These are phyloP conservation scores for honey bee (Apis mellifera) DNA, from an alignment of 1,140 invertebrate species.

Conservation along the genomic window Amel_HAv3.1 CM009934.2:8738501-8739000, in stretches of 20 bases:
- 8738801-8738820: background rate
- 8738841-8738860: background rate
- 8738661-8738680: no score
- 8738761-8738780: no score
- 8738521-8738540: background rate
- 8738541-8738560: constrained; percentile 1
- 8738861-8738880: background rate
- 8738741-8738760: no score
- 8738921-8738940: constrained; percentile 19
- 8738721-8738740: no score
- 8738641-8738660: background rate
- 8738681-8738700: no score
- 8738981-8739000: background rate
- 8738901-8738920: background rate
- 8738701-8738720: no score
- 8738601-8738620: background rate
- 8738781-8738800: no score
- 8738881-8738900: background rate
- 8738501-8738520: background rate
- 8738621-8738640: background rate
- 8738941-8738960: constrained; percentile 37
- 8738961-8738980: background rate
- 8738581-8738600: background rate
- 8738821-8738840: background rate
- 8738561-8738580: background rate